Conservation (phyloP, 2,888 invertebrate genomes). For the Rhorus exstirpatorius region DNA sequence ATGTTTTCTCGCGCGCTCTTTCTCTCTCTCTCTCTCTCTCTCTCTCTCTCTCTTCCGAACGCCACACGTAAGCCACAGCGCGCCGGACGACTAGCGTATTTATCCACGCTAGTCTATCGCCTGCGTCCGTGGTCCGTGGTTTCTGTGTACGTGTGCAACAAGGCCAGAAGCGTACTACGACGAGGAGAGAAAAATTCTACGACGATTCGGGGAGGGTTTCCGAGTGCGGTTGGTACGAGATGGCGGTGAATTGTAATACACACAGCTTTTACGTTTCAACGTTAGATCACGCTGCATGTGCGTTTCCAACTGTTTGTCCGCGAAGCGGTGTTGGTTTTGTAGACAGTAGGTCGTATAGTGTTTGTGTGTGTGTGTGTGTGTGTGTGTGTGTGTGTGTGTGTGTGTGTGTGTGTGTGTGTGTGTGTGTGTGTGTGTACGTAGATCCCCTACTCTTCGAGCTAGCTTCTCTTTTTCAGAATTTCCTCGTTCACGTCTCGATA, state of each 20-base stretch:
- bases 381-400: too few species aligned
- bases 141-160: not conserved
- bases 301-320: not conserved
- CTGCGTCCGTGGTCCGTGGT: conserved; percentile 56
- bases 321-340: conserved; percentile 6
- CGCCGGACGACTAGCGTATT: conserved; percentile 57
- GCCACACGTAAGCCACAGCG: conserved; percentile 33
- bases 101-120: conserved; percentile 39
- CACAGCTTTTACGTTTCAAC: conserved; percentile 50
- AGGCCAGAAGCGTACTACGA: not conserved
- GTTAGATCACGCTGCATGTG: conserved; percentile 67
- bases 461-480: not conserved
- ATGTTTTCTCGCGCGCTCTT: conserved; percentile 7
- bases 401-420: too few species aligned
- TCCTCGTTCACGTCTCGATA: not conserved
- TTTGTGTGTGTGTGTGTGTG: too few species aligned
- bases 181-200: not conserved
- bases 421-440: not conserved
- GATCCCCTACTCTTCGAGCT: not conserved
- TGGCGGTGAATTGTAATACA: conserved; percentile 47
- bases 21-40: conserved; percentile 13
- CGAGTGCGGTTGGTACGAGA: conserved; percentile 47
- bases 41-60: conserved; percentile 1
- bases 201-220: conserved; percentile 24
- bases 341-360: too few species aligned